These are phyloP conservation scores for Pinctada fucata DNA, from an alignment of 2,888 invertebrate genomes.

Conservation along the genomic window DNA sequence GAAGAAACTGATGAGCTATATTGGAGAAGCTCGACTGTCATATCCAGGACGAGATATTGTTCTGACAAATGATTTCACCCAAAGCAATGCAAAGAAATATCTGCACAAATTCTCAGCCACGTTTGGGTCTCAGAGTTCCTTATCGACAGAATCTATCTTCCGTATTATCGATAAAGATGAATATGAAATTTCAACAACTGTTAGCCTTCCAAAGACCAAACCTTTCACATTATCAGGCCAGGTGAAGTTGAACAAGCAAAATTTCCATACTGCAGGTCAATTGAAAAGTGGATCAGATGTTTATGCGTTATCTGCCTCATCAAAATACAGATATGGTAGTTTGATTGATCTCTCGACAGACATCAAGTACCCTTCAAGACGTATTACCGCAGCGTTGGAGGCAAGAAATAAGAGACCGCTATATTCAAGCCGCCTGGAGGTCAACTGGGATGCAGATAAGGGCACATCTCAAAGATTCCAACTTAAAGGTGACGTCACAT, in stretches of 20 bases:
- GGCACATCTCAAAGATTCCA: constrained; percentile 46
- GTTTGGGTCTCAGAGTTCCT: constrained; percentile 44
- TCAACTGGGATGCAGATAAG: constrained; percentile 62
- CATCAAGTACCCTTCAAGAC: constrained; percentile 48
- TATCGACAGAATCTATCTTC: constrained; percentile 49
- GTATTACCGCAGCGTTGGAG: constrained; percentile 50
- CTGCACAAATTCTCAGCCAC: constrained; percentile 49
- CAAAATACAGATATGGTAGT: constrained; percentile 39
- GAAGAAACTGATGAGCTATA: constrained; percentile 44
- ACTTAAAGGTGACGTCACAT: constrained; percentile 42
- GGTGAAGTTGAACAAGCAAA: constrained; percentile 43
- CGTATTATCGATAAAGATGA: constrained; percentile 35
- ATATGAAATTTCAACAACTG: constrained; percentile 47
- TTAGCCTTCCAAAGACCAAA: constrained; percentile 46
- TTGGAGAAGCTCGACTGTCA: constrained; percentile 51
- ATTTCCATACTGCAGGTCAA: constrained; percentile 47
- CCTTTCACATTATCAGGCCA: constrained; percentile 49
- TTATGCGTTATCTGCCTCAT: constrained; percentile 44
- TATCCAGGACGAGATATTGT: constrained; percentile 57
- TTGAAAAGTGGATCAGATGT: constrained; percentile 42
- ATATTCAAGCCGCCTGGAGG: constrained; percentile 46
- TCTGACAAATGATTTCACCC: constrained; percentile 51
- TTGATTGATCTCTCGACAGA: constrained; percentile 48
- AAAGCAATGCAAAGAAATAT: constrained; percentile 49
- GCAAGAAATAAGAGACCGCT: constrained; percentile 40